phyloP scores from a whole-genome alignment of 2,113 vertebrate species.

The Microtus ochrogaster region DNA sequence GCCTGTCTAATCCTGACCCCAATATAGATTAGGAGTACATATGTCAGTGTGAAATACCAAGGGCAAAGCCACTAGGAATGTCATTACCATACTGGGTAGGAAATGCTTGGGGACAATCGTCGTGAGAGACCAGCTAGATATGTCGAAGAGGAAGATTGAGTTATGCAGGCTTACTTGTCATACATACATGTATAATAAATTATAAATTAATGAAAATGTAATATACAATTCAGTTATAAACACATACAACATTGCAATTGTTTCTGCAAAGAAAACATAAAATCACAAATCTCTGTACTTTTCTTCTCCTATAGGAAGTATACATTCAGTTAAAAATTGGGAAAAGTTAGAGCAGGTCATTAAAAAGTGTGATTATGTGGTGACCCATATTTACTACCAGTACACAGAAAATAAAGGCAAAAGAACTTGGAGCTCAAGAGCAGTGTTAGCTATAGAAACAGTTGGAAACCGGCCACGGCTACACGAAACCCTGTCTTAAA shows the following conservation, averaged over 20 bases:
- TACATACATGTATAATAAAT: background rate
- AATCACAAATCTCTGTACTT: slow-evolving; percentile 24
- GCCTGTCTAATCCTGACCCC: slow-evolving; percentile 71
- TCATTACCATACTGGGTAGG: slow-evolving; percentile 69
- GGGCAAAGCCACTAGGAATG: slow-evolving; percentile 60
- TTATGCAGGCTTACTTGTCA: background rate
- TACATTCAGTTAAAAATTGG: slow-evolving; percentile 44
- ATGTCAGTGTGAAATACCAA: slow-evolving; percentile 73
- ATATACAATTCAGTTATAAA: background rate
- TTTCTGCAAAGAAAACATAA: slow-evolving; percentile 16
- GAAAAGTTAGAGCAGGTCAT: background rate
- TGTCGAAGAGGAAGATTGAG: slow-evolving; percentile 64
- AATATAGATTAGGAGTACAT: slow-evolving; percentile 79
- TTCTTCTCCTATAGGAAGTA: slow-evolving; percentile 15
- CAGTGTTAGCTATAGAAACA: background rate
- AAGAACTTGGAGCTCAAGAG: background rate
- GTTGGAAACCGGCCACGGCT: background rate
- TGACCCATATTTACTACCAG: background rate
- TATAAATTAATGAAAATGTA: background rate
- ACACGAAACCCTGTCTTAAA: background rate
- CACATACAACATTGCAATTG: background rate
- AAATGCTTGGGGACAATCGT: slow-evolving; percentile 61
- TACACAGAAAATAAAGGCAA: background rate
- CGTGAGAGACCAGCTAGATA: slow-evolving; percentile 68
- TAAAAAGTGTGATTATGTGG: background rate